Evolutionary conservation across 2,797 vertebrate genomes (phyloP), one percentile per base, ranked within the genome.

Genomic region (Argyrosomus regius): DNA sequence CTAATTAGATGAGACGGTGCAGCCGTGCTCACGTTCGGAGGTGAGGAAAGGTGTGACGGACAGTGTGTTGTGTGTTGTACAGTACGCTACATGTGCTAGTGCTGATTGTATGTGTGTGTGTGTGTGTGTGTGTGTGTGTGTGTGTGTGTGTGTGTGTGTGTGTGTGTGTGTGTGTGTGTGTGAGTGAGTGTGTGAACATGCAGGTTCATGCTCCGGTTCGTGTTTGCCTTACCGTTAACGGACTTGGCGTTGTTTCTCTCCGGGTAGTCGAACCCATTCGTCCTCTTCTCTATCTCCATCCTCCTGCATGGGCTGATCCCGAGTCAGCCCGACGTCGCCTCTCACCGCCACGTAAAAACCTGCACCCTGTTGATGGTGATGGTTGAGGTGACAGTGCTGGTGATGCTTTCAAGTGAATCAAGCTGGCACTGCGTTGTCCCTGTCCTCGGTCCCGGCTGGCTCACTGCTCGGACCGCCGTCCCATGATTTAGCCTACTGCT

Each of bases 281-380:
- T 84, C 90, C 94, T 88, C 80, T 95, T 95, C 83, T 96, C 95
- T 80, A 95, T 77, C 92, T 96, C 95, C 95, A 96, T 96, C 89
- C 91, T 95, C 88, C 86, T 56, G 78, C 87, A 81, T 79, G 86
- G 80, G 83, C 88, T 83, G 91, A 72, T 68, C 64, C 79, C 60
- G 60, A 83, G 68, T 78, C 79, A 84, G 82, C 72, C 79, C 72
- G 26, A 65, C 56, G 86, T 77, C 60, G 59, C 63, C 64, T 63
- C 81, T 65, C 56, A 6, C 73, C 79, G 49, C 81, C 80, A 31
- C 77, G 59, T 39, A 46, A 28, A 52, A 45, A 10, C 14, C 39
- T 35, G 61, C 71, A 39, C 64, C 4, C 45, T 28, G 75, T 1
- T 6, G 65, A 10, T 9, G 46, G 14, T 9, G 60, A 0, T 16